These are phyloP conservation scores for Sarcophaga rosellei DNA, from an alignment of 2,888 invertebrate species.

Conservation along the genomic window DNA sequence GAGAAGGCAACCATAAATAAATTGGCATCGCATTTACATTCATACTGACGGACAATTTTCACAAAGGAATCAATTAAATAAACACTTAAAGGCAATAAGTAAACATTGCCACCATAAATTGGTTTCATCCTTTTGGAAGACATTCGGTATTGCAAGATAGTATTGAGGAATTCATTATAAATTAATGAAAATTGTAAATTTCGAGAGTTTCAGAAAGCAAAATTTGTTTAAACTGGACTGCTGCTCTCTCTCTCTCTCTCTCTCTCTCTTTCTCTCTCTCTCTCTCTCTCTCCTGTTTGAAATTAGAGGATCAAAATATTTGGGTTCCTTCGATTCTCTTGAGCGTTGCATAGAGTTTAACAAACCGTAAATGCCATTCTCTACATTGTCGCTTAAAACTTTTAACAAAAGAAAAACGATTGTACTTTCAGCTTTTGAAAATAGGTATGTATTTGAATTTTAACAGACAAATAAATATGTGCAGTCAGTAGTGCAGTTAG, in stretches of 20 bases:
- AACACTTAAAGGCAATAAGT: slow-evolving; percentile 71
- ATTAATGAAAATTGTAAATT: background rate
- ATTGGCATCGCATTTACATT: slow-evolving; percentile 24
- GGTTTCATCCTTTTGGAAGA: slow-evolving; percentile 13
- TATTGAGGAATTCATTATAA: background rate
- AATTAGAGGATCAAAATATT: too few relatives aligned
- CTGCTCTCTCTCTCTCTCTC: too few relatives aligned
- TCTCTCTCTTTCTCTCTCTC: too few relatives aligned
- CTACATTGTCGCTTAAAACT: background rate
- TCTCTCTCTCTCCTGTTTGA: too few relatives aligned
- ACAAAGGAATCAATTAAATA: slow-evolving; percentile 76
- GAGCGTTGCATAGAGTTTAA: background rate
- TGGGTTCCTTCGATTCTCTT: too few relatives aligned
- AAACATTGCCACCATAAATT: slow-evolving; percentile 37
- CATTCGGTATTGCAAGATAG: background rate
- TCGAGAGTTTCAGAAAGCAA: too few relatives aligned
- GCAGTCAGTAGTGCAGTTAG: background rate
- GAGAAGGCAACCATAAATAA: slow-evolving; percentile 4
- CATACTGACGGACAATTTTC: slow-evolving; percentile 67
- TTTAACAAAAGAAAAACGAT: background rate
- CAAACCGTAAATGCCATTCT: background rate
- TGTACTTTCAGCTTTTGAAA: background rate
- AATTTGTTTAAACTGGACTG: too few relatives aligned
- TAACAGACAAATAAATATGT: slow-evolving; percentile 46
- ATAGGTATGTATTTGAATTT: slow-evolving; percentile 47